Base-by-base conservation (phyloP, 2,797 vertebrate genomes). In the Gadopsis marmoratus region DNA sequence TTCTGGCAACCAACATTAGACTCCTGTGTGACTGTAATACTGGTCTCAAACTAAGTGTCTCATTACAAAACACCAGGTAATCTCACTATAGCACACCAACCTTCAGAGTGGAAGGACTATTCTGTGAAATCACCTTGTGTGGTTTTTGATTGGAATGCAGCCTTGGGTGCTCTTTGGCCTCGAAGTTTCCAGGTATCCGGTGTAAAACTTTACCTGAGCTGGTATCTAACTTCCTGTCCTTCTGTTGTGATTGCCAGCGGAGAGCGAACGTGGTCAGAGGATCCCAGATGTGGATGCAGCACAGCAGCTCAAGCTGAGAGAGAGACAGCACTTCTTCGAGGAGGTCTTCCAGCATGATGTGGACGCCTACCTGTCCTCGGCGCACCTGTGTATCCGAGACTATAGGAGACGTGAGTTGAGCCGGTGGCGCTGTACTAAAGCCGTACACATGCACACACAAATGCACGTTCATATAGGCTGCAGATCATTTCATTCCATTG, bases 281-380 rank as follows among this genome's bases (percentile, higher is more conserved):
- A 93, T 92, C 60, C 82, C 93, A 31, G 95, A 93, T 33, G 79
- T 96, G 89, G 97, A 98, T 0, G 9, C 93, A 0, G 89, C 95
- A 2, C 97, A 97, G 87, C 97, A 98, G 91, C 94, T 97, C 71
- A 98, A 96, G 68, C 89, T 97, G 17, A 94, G 96, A 66, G 98
- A 99, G 67, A 94, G 97, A 66, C 98, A 99, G 85, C 97, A 96
- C 39, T 99, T 99, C 94, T 99, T 99, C 3, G 98, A 99, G 89
- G 98, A 99, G 85, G 97, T 97, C 88, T 97, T 98, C 93, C 98
- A 99, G 91, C 98, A 98, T 0, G 98, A 99, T 0, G 96, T 96
- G 60, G 98, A 98, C 31, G 96, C 96, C 85, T 98, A 96, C 91
- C 96, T 97, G 84, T 97, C 98, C 1, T 89, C 98, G 0, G 96